Evolutionary conservation across 35 echinoderm and acorn worm genomes (phyloP).

Genomic region (Patiria miniata): DNA sequence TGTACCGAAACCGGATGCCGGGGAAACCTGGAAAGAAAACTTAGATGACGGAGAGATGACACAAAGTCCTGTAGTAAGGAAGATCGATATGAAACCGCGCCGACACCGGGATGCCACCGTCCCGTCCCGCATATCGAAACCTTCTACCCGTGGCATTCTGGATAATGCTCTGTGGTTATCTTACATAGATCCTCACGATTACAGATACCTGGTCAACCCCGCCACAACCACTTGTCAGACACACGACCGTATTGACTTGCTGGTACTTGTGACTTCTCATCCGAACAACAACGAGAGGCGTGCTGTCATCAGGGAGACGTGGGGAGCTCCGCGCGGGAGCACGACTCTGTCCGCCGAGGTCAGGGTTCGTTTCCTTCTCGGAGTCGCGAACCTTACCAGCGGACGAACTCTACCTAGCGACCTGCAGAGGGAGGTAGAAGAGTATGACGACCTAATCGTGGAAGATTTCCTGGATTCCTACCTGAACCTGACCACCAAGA

Average conservation of each 20-base stretch:
- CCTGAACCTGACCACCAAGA: slow-evolving; percentile 86
- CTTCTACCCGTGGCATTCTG: neutral
- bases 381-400: neutral
- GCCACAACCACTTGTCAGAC: slow-evolving; percentile 3
- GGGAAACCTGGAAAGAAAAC: neutral
- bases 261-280: slow-evolving; percentile 43
- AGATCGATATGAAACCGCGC: neutral
- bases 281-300: slow-evolving; percentile 31
- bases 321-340: slow-evolving; percentile 22
- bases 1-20: neutral
- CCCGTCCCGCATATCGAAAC: neutral
- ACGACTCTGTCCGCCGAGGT: neutral
- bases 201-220: slow-evolving; percentile 55
- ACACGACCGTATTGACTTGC: slow-evolving; percentile 12
- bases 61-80: neutral
- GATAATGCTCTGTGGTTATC: neutral
- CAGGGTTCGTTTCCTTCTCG: slow-evolving; percentile 29
- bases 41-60: neutral
- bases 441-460: slow-evolving; percentile 70
- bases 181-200: slow-evolving; percentile 47
- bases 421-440: slow-evolving; percentile 33
- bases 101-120: neutral
- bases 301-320: slow-evolving; percentile 40
- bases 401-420: neutral
- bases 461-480: slow-evolving; percentile 86